Evolutionary conservation across 1,140 invertebrate genomes (phyloP), one percentile per base, ranked within the genome.

Genomic region (Coelopa frigida): DNA sequence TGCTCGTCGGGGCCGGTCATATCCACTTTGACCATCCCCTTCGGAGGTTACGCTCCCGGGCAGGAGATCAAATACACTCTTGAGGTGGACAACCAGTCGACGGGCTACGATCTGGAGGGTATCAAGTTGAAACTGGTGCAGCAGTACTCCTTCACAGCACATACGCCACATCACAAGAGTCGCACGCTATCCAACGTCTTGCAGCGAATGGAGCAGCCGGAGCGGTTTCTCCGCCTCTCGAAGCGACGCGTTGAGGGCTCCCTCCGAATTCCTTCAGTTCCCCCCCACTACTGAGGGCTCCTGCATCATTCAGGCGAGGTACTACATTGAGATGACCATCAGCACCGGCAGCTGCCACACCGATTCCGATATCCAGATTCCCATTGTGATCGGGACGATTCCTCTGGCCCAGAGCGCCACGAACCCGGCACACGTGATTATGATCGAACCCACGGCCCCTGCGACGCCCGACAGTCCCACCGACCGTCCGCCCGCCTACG

Each of bases 211-310:
- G 8, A 40, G 14, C 49, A 52, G 18, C 5, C 32, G 0, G 58
- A 55, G 18, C 37, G 31, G 6, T 57, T 61, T 15, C 31, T 38
- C 1, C 48, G 53, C 11, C 44, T 55, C 4, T 47, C 58, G 0
- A 60, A 56, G 27, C 53, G 49, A n/a, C 11, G 51, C n/a, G n/a
- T n/a, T n/a, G n/a, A n/a, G n/a, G n/a, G n/a, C n/a, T n/a, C n/a
- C n/a, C n/a, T n/a, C n/a, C n/a, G n/a, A n/a, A n/a, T n/a, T n/a
- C n/a, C n/a, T n/a, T n/a, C n/a, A n/a, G n/a, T n/a, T 51, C 57
- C 56, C 57, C 3, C 61, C 61, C 8, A 49, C 62, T 1, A 81
- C 84, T 56, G 41, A 55, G 8, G 15, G 37, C 3, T n/a, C 32
- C 2, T 48, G 53, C 21, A 62, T 65, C 5, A 50, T 66, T 15